Conservation (phyloP, 2,113 vertebrate species). For the Syngnathus scovelli region DNA sequence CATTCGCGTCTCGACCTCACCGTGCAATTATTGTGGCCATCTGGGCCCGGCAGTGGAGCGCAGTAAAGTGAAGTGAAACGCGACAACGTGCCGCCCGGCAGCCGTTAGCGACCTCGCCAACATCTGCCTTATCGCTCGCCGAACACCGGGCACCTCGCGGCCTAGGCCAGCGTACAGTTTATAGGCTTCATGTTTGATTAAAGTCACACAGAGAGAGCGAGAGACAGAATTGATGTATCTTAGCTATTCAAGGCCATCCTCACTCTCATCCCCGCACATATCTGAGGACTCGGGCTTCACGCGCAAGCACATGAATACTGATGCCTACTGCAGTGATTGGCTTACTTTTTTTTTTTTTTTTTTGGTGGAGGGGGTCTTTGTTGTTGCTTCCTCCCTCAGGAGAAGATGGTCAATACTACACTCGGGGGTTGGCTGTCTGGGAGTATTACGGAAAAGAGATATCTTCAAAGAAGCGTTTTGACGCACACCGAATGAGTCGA, state of each 20-base stretch:
- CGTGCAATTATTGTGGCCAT: slow-evolving; percentile 65
- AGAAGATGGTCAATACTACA: slow-evolving; percentile 34
- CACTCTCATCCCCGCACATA: slow-evolving; percentile 55
- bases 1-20: slow-evolving; percentile 37
- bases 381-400: not conserved
- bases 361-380: not conserved
- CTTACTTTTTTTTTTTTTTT: slow-evolving; percentile 44
- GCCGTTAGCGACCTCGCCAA: slow-evolving; percentile 59
- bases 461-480: slow-evolving; percentile 4
- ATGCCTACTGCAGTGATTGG: slow-evolving; percentile 30
- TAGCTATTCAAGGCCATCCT: slow-evolving; percentile 61
- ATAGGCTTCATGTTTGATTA: slow-evolving; percentile 64
- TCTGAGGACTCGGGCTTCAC: slow-evolving; percentile 49
- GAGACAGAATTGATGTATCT: slow-evolving; percentile 50
- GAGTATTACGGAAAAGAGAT: slow-evolving; percentile 29
- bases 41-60: slow-evolving; percentile 49
- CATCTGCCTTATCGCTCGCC: slow-evolving; percentile 63
- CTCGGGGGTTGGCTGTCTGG: slow-evolving; percentile 15
- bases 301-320: slow-evolving; percentile 66
- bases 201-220: slow-evolving; percentile 27
- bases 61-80: slow-evolving; percentile 59
- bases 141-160: slow-evolving; percentile 64
- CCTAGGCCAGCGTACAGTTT: slow-evolving; percentile 49
- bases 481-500: not conserved
- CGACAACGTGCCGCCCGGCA: slow-evolving; percentile 35